Conservation (phyloP, 1,140 invertebrate genomes). For the Lepidotrigona ventralis region DNA sequence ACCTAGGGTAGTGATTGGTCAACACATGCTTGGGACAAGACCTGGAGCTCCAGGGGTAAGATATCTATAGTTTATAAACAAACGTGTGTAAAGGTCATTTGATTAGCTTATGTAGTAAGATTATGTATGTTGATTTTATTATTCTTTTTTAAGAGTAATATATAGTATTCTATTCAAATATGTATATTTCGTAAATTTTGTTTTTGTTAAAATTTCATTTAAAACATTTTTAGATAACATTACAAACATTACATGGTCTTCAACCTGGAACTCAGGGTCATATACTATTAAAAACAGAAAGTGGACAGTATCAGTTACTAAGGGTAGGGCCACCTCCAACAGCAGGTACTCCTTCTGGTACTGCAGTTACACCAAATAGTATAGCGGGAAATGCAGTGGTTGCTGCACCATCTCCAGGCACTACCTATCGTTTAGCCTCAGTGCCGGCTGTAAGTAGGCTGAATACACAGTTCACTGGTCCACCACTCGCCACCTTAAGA, state of each 20-base stretch:
- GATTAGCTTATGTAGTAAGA: background rate
- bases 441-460: conserved; percentile 82
- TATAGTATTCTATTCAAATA: background rate
- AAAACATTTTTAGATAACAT: conserved; percentile 86
- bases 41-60: conserved; percentile 90
- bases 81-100: background rate
- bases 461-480: conserved; percentile 82
- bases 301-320: conserved; percentile 95
- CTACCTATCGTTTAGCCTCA: conserved; percentile 82
- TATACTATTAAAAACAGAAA: conserved; percentile 95
- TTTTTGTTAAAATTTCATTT: conserved; percentile 18
- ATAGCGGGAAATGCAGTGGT: conserved; percentile 79
- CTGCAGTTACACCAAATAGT: conserved; percentile 82
- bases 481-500: conserved; percentile 82
- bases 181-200: conserved; percentile 1
- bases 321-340: conserved; percentile 89
- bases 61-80: conserved; percentile 23
- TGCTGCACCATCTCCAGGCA: conserved; percentile 73
- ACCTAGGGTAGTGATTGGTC: conserved; percentile 88
- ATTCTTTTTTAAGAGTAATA: background rate
- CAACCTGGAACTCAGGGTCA: conserved; percentile 91
- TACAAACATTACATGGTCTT: conserved; percentile 90
- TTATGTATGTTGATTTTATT: background rate
- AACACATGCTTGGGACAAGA: conserved; percentile 89
- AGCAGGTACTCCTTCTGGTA: conserved; percentile 79